Evolutionary conservation across 2,797 vertebrate species (phyloP).

Genomic region (Nasua narica): DNA sequence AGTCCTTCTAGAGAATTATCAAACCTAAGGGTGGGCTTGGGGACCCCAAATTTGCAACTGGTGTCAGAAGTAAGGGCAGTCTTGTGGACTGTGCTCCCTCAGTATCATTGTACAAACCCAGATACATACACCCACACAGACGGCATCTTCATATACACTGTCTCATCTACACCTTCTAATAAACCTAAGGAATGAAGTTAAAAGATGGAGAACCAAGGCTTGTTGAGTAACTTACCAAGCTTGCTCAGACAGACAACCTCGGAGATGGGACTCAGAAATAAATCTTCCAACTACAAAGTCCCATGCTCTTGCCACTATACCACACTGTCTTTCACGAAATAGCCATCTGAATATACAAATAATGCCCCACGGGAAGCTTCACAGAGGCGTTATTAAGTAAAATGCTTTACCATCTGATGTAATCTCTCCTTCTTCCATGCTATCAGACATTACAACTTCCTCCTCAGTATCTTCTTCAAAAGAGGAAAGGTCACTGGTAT

Average conservation of each 20-base stretch:
- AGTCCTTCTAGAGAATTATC: background rate
- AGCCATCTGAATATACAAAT: background rate
- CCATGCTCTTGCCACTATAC: background rate
- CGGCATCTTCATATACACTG: background rate
- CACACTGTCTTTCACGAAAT: background rate
- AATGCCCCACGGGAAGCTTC: background rate
- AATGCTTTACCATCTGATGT: slow-evolving; percentile 87
- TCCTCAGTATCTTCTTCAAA: slow-evolving; percentile 96
- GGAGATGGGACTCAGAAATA: background rate
- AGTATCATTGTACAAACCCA: background rate
- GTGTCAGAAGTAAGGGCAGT: background rate
- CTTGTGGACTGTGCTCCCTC: background rate
- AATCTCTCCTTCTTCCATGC: slow-evolving; percentile 96
- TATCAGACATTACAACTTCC: slow-evolving; percentile 88
- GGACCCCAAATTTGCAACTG: background rate
- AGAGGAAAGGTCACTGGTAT: slow-evolving; percentile 98
- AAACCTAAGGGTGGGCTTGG: background rate
- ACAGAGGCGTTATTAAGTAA: background rate
- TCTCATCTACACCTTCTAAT: background rate
- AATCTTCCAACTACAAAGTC: background rate
- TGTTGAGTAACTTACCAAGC: background rate
- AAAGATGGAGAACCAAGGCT: background rate
- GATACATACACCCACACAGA: background rate
- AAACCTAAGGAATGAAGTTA: background rate
- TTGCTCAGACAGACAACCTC: background rate